Evolutionary conservation across 2,797 vertebrate species (phyloP).

Genomic region (Amniataba percoides): DNA sequence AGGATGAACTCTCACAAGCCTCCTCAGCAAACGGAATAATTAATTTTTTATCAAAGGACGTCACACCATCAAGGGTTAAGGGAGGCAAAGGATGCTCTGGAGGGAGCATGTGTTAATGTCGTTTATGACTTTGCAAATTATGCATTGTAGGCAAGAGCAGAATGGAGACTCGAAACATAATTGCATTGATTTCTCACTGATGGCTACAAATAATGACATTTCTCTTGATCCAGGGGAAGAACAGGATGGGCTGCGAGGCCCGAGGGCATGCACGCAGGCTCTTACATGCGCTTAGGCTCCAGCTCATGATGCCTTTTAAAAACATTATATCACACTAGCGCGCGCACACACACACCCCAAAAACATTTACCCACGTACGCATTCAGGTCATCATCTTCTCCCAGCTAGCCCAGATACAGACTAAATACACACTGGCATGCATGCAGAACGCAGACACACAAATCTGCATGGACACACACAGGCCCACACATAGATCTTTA

Average conservation of each 20-base stretch:
- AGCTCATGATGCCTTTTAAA: slow-evolving; percentile 70
- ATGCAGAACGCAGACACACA: slow-evolving; percentile 42
- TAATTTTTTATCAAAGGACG: slow-evolving; percentile 59
- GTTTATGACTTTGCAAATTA: slow-evolving; percentile 80
- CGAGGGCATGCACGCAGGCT: slow-evolving; percentile 62
- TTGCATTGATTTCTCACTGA: slow-evolving; percentile 87
- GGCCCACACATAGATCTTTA: slow-evolving; percentile 56
- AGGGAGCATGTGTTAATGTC: slow-evolving; percentile 76
- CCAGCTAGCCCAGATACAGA: slow-evolving; percentile 47
- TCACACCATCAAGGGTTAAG: slow-evolving; percentile 62
- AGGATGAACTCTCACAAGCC: slow-evolving; percentile 9
- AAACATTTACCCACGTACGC: slow-evolving; percentile 60
- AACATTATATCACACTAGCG: slow-evolving; percentile 62
- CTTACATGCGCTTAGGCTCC: slow-evolving; percentile 49
- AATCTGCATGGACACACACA: slow-evolving; percentile 46
- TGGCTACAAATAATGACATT: slow-evolving; percentile 86
- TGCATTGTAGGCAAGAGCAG: slow-evolving; percentile 83
- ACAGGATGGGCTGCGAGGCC: slow-evolving; percentile 77
- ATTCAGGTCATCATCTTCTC: slow-evolving; percentile 62
- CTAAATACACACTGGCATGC: slow-evolving; percentile 52
- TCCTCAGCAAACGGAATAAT: slow-evolving; percentile 65
- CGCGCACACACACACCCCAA: slow-evolving; percentile 19
- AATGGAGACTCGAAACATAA: slow-evolving; percentile 86
- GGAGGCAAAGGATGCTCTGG: slow-evolving; percentile 54
- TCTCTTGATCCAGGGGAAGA: slow-evolving; percentile 86